Evolutionary conservation across 1,140 invertebrate genomes (phyloP).

Genomic region (Temnothorax curvispinosus): DNA sequence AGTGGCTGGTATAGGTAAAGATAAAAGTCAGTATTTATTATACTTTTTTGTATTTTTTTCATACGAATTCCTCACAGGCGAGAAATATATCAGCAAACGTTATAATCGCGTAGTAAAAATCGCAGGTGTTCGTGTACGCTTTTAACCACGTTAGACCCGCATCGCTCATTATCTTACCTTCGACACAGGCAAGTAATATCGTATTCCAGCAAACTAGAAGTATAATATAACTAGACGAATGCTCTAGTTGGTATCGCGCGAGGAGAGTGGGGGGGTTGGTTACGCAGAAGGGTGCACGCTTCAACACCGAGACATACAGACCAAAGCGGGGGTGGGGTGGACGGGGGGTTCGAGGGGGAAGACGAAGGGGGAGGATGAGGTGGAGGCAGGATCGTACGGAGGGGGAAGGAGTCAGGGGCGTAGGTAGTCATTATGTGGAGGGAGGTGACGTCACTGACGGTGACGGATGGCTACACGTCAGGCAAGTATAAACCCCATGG

Average conservation of each 20-base stretch:
- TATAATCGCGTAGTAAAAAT: neutral
- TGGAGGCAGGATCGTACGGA: constrained; percentile 62
- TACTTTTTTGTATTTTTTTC: neutral
- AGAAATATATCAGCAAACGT: neutral
- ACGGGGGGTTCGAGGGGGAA: constrained; percentile 20
- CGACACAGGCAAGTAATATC: constrained; percentile 17
- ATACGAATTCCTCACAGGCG: neutral
- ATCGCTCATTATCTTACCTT: constrained; percentile 43
- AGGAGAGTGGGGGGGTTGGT: constrained; percentile 63
- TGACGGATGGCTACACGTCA: constrained; percentile 86
- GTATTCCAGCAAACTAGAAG: constrained; percentile 10
- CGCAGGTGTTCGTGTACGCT: constrained; percentile 19
- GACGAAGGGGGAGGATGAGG: constrained; percentile 18
- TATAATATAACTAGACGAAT: constrained; percentile 59
- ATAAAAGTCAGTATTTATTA: constrained; percentile 11
- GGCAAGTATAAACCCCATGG: constrained; percentile 86
- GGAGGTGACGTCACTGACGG: constrained; percentile 86
- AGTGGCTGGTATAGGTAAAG: neutral
- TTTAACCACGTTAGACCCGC: constrained; percentile 30
- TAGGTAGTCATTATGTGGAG: constrained; percentile 85
- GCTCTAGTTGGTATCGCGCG: constrained; percentile 48
- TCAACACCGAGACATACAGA: constrained; percentile 54
- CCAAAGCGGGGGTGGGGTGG: constrained; percentile 23
- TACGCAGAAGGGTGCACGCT: constrained; percentile 70
- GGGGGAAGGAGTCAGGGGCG: constrained; percentile 70